Evolutionary conservation across 2,888 invertebrate genomes (phyloP), one percentile per base, ranked within the genome.

Genomic region (Drosophila pullipes): DNA sequence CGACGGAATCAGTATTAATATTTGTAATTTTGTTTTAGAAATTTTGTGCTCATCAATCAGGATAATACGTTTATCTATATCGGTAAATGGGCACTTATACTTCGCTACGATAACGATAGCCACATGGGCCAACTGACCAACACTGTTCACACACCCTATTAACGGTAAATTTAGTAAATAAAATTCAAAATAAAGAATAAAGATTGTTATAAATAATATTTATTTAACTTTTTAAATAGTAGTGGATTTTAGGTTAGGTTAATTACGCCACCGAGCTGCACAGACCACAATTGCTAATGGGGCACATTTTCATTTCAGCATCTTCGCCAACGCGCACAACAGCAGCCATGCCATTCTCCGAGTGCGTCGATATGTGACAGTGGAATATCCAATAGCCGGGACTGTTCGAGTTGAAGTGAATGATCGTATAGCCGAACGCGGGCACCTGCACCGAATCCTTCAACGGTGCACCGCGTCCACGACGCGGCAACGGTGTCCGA

Each of bases 331-430:
- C 91, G 0, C 92, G 87, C 18, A 92, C 69, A 13, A 92, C 90
- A 2, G 91, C 86, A 1, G 91, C 82, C 92, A 92, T 92, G 16
- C 92, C 92, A 59, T 87, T 89, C 67, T 92, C 92, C 10, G 92
- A 91, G 69, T 92, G 92, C 18, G 90, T 78, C 7, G 91, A 89
- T 30, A 92, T 92, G 71, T 92, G 92, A 28, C 92, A 92, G 65
- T 92, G 92, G 57, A 91, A 85, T 74, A 92, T 91, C 92, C 92
- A 92, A 66, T 91, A 92, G 37, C 92, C 92, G 0, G 92, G 92
- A 69, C 90, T 92, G 53, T 91, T 85, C 4, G 90, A 75, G 60
- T 89, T 87, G 52, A 92, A 91, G 1, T 92, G 89, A 10, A 92
- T 83, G 16, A 92, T 92, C 6, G 92, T 91, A 53, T 92, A 92